Evolutionary conservation across 2,797 vertebrate species (phyloP).

Genomic region (Pelochelys cantorii): DNA sequence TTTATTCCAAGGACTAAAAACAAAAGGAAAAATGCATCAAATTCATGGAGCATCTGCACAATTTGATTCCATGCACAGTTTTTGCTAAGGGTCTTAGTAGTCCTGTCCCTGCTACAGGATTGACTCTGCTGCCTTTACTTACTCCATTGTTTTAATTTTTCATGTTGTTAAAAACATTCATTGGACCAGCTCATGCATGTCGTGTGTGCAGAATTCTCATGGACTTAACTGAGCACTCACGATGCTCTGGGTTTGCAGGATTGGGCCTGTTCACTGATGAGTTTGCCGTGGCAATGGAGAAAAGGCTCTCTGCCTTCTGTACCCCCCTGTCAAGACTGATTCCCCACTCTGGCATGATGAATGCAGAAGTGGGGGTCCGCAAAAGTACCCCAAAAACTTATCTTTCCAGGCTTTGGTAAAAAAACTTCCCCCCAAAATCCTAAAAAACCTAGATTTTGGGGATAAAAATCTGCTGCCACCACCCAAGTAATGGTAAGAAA

Average conservation of each 20-base stretch:
- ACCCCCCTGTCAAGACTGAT: background rate
- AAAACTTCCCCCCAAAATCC: no score
- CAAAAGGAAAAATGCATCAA: background rate
- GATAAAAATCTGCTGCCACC: no score
- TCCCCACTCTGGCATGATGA: no score
- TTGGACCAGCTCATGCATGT: background rate
- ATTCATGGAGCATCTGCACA: no score
- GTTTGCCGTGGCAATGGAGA: background rate
- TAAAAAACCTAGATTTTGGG: no score
- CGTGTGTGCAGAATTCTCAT: slow-evolving; percentile 3
- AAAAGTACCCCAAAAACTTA: no score
- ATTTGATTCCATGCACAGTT: background rate
- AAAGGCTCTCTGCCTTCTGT: background rate
- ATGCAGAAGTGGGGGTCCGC: no score
- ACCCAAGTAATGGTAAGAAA: no score
- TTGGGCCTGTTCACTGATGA: slow-evolving; percentile 6
- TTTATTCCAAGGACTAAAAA: background rate
- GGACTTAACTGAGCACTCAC: background rate
- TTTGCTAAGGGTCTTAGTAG: background rate
- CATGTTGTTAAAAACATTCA: slow-evolving; percentile 42
- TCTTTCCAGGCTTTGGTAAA: no score
- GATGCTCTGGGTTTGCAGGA: background rate
- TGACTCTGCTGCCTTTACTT: background rate
- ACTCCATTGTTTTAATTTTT: background rate
- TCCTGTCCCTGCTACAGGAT: background rate